Evolutionary conservation across 2,113 vertebrate genomes (phyloP).

Genomic region (Pelodiscus sinensis): DNA sequence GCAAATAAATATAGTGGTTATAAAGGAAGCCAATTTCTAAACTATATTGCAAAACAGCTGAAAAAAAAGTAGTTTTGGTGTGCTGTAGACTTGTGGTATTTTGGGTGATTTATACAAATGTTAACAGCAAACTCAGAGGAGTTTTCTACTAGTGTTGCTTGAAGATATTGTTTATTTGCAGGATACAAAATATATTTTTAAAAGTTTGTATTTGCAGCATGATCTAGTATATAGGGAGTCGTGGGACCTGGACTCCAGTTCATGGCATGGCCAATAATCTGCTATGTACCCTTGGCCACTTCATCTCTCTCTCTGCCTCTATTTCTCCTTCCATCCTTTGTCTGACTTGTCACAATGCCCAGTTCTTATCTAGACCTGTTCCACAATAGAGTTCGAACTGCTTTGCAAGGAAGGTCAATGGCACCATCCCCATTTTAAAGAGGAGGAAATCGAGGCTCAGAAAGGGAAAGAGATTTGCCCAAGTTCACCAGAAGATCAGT

Average conservation of each 20-base stretch:
- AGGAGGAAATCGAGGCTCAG: neutral
- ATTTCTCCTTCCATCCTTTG: accelerated
- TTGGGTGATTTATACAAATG: neutral
- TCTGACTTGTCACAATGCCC: neutral
- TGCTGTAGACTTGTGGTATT: neutral
- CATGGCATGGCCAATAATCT: neutral
- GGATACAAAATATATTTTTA: neutral
- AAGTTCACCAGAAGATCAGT: neutral
- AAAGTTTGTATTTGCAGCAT: neutral
- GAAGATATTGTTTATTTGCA: neutral
- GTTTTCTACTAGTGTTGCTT: neutral
- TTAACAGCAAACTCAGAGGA: neutral
- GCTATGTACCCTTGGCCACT: neutral
- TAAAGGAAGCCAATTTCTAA: neutral
- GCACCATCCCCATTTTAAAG: neutral
- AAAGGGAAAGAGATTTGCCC: neutral
- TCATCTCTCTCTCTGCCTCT: neutral
- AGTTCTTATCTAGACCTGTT: neutral
- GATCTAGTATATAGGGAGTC: neutral
- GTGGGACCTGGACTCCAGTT: neutral
- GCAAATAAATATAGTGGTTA: neutral
- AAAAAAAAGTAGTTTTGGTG: neutral
- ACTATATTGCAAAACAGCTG: neutral
- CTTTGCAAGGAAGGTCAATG: neutral
- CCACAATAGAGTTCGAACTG: neutral